Percentiles rank a stretch among this genome's conserved stretches.
These are phyloP conservation scores for Notolabrus celidotus DNA, from an alignment of 2,797 vertebrate species.

Conservation along the genomic window DNA sequence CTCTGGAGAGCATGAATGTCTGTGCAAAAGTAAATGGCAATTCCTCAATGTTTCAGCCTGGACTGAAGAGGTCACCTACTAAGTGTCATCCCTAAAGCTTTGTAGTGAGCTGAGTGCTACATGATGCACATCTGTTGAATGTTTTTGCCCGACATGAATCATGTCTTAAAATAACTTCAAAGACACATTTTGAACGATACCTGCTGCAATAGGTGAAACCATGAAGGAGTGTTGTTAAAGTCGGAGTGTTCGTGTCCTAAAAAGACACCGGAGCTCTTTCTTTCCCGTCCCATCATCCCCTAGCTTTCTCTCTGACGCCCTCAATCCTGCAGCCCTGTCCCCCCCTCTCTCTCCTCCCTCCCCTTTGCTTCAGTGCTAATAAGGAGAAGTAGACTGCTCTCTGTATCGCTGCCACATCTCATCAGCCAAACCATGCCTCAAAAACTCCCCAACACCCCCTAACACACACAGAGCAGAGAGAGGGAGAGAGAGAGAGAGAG, in stretches of 20 bases:
- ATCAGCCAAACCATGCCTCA: conserved; percentile 78
- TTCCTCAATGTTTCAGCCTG: background rate
- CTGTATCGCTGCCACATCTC: conserved; percentile 81
- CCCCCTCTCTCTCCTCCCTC: background rate
- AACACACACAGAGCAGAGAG: conserved; percentile 23
- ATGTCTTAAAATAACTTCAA: too few relatives aligned
- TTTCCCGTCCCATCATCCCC: conserved; percentile 41
- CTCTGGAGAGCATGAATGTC: background rate
- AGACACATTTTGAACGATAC: background rate
- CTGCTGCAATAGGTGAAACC: conserved; percentile 6
- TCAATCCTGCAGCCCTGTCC: conserved; percentile 37
- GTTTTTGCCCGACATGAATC: background rate
- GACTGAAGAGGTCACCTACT: background rate
- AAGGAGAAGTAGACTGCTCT: conserved; percentile 77
- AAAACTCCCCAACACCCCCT: conserved; percentile 19
- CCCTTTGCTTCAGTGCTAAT: conserved; percentile 71
- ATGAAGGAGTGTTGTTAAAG: background rate
- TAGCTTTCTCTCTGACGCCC: conserved; percentile 33
- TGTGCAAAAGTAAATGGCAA: background rate
- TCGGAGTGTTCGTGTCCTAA: conserved; percentile 27
- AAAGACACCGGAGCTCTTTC: conserved; percentile 34
- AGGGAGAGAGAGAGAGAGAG: conserved; percentile 11
- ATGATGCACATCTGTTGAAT: background rate
- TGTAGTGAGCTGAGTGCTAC: too few relatives aligned
- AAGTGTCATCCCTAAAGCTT: too few relatives aligned